These are phyloP conservation scores for Arctia plantaginis DNA, from an alignment of 2,888 invertebrate genomes.

Conservation along the genomic window DNA sequence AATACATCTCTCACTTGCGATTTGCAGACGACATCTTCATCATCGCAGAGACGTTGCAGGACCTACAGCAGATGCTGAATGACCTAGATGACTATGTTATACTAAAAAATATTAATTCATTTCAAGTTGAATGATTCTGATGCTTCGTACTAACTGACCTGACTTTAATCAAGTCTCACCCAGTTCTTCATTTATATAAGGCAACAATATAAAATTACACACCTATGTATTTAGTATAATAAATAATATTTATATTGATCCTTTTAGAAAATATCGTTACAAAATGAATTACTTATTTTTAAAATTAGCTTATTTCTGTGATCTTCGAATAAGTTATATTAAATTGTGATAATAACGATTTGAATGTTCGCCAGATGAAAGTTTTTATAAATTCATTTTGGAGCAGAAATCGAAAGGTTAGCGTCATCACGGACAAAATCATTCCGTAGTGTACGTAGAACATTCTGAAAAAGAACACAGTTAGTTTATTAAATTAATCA, in stretches of 20 bases:
- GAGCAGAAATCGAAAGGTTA: slow-evolving; percentile 66
- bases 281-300: background rate
- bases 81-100: too few species aligned
- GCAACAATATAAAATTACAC: too few species aligned
- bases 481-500: background rate
- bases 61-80: too few species aligned
- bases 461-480: slow-evolving; percentile 65
- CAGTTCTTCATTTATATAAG: too few species aligned
- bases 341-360: slow-evolving; percentile 59
- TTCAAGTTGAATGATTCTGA: too few species aligned
- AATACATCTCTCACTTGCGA: too few species aligned
- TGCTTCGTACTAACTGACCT: too few species aligned
- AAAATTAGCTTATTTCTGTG: slow-evolving; percentile 24
- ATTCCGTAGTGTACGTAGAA: slow-evolving; percentile 68
- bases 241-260: background rate
- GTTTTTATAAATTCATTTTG: slow-evolving; percentile 61
- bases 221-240: background rate
- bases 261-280: background rate
- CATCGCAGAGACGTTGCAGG: too few species aligned
- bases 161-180: too few species aligned
- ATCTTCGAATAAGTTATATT: slow-evolving; percentile 51
- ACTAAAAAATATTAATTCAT: too few species aligned
- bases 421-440: slow-evolving; percentile 57
- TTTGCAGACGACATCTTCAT: too few species aligned
- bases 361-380: slow-evolving; percentile 63